A percentile compares a stretch with the other conserved stretches of the same genome.
These are phyloP conservation scores for Coelinius sp. DNA, from an alignment of 2,888 invertebrate species.

Conservation along the genomic window DNA sequence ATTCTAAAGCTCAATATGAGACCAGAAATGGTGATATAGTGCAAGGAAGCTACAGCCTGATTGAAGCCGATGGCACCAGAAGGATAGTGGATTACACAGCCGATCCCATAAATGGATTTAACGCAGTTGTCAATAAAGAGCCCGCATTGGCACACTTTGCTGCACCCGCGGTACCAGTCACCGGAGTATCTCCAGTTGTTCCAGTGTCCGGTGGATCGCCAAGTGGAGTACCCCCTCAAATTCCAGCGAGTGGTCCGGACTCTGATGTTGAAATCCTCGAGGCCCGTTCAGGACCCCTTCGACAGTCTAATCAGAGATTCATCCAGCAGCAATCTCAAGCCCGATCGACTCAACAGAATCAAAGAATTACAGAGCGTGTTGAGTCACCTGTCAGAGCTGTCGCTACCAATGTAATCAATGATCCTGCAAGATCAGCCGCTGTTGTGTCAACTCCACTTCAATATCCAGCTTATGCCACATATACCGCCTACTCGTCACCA, in stretches of 20 bases:
- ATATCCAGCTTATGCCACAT: conserved; percentile 58
- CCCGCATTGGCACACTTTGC: conserved; percentile 51
- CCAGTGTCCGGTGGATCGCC: conserved; percentile 42
- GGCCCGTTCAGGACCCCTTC: conserved; percentile 57
- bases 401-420: conserved; percentile 45
- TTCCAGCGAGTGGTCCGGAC: conserved; percentile 63
- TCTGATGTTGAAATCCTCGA: conserved; percentile 67
- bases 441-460: conserved; percentile 47
- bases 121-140: conserved; percentile 68
- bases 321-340: too few relatives aligned
- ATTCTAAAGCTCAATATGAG: conserved; percentile 65
- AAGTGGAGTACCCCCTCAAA: conserved; percentile 47
- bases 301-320: neutral
- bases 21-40: conserved; percentile 63
- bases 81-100: conserved; percentile 65
- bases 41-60: conserved; percentile 63
- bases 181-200: conserved; percentile 59
- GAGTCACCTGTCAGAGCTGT: conserved; percentile 34
- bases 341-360: conserved; percentile 32
- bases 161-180: conserved; percentile 61
- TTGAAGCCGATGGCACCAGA: conserved; percentile 64
- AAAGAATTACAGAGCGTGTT: conserved; percentile 35
- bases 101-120: conserved; percentile 63
- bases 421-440: conserved; percentile 49
- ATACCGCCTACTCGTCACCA: conserved; percentile 62